phyloP scores from a whole-genome alignment of 2,113 vertebrate species.

The Donacobius atricapilla region DNA sequence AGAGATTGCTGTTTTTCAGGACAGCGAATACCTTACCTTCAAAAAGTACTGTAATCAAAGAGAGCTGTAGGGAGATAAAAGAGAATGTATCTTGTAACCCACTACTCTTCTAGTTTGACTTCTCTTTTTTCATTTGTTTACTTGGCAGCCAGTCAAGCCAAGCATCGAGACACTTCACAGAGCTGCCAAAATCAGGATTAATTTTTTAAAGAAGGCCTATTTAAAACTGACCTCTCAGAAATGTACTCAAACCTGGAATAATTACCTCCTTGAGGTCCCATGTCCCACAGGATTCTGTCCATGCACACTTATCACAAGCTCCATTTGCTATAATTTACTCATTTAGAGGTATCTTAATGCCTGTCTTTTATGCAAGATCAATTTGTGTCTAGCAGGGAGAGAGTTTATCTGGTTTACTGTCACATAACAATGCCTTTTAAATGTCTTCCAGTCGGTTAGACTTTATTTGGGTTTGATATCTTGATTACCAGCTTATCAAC shows the following conservation, averaged over 20 bases:
- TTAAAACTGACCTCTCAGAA: neutral
- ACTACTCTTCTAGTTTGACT: neutral
- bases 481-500: neutral
- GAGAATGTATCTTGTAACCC: neutral
- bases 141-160: neutral
- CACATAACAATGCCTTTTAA: neutral
- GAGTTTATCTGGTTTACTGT: neutral
- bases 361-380: neutral
- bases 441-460: neutral
- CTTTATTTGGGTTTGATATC: neutral
- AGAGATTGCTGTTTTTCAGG: neutral
- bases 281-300: neutral
- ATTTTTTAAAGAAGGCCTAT: neutral
- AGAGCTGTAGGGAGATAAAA: neutral
- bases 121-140: neutral
- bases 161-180: neutral
- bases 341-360: neutral
- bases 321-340: neutral
- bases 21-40: neutral
- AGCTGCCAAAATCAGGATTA: conserved; percentile 9
- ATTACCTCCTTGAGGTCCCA: neutral
- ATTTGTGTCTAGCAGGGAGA: neutral
- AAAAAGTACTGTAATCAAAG: neutral
- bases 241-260: neutral
- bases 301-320: neutral